phyloP scores from a whole-genome alignment of 2,888 invertebrate species.

The Euzophera pinguis region DNA sequence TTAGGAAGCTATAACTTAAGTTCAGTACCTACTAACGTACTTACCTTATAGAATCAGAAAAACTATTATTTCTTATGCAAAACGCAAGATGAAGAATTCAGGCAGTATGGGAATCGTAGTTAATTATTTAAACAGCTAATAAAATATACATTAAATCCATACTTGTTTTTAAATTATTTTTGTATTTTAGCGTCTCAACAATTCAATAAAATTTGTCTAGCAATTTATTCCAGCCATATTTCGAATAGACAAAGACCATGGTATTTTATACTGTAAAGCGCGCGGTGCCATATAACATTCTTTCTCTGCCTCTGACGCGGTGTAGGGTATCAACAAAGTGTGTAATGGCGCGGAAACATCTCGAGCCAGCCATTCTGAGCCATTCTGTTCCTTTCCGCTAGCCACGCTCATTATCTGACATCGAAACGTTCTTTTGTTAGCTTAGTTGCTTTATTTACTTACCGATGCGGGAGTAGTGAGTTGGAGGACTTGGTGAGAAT shows the following conservation, averaged over 20 bases:
- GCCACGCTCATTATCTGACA: slow-evolving; percentile 72
- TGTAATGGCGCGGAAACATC: slow-evolving; percentile 75
- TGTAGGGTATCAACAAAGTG: slow-evolving; percentile 71
- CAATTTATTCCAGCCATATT: slow-evolving; percentile 3
- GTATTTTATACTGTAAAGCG: slow-evolving; percentile 12
- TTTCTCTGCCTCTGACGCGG: slow-evolving; percentile 53
- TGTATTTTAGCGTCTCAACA: background rate
- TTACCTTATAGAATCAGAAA: too few relatives aligned
- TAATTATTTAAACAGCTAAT: too few relatives aligned
- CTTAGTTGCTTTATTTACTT: slow-evolving; percentile 74
- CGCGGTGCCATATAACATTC: slow-evolving; percentile 15
- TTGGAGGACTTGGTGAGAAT: background rate
- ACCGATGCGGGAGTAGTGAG: slow-evolving; percentile 14
- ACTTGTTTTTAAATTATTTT: too few relatives aligned
- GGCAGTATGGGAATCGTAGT: too few relatives aligned
- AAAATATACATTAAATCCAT: too few relatives aligned
- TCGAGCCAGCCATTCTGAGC: slow-evolving; percentile 57
- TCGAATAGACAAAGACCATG: slow-evolving; percentile 11
- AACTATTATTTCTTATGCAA: too few relatives aligned
- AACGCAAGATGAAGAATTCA: too few relatives aligned
- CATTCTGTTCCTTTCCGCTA: slow-evolving; percentile 71
- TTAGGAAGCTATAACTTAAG: too few relatives aligned
- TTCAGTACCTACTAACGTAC: too few relatives aligned
- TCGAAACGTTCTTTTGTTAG: slow-evolving; percentile 64
- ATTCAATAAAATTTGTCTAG: background rate